Conservation (phyloP, 2,113 vertebrate genomes). For the Cephalopholis sonnerati region DNA sequence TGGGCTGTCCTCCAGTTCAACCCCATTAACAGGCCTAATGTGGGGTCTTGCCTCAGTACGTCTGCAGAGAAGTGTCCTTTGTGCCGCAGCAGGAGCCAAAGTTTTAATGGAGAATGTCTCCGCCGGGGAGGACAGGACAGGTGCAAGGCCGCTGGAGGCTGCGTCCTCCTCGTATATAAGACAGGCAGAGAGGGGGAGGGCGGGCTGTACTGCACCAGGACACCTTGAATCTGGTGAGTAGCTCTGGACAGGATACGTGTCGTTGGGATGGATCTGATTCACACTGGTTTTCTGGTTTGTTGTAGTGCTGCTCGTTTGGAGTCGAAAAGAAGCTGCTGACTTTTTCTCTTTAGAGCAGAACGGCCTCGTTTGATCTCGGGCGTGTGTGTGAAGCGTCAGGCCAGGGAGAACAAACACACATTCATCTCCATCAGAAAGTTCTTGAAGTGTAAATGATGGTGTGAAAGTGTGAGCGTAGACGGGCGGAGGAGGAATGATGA, state of each 20-base stretch:
- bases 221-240: conserved; percentile 41
- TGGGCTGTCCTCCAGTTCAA: conserved; percentile 38
- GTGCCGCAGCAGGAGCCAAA: conserved; percentile 16
- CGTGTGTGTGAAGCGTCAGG: conserved; percentile 1
- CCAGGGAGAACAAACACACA: background rate
- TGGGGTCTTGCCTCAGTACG: background rate
- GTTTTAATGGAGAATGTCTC: conserved; percentile 21
- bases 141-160: conserved; percentile 43
- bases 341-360: background rate
- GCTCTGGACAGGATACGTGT: background rate
- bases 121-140: background rate
- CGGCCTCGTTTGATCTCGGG: background rate
- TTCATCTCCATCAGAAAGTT: conserved; percentile 22
- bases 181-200: background rate
- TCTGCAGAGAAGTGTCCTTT: conserved; percentile 11
- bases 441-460: conserved; percentile 44
- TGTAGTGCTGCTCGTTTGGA: too few species aligned
- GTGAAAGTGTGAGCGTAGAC: background rate
- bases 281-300: too few species aligned
- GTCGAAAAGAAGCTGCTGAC: conserved; percentile 15
- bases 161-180: conserved; percentile 22
- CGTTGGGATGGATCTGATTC: background rate
- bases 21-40: conserved; percentile 14
- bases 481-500: conserved; percentile 30
- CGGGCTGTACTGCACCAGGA: background rate